Evolutionary conservation across 2,888 invertebrate genomes (phyloP).

Genomic region (Mantis religiosa): DNA sequence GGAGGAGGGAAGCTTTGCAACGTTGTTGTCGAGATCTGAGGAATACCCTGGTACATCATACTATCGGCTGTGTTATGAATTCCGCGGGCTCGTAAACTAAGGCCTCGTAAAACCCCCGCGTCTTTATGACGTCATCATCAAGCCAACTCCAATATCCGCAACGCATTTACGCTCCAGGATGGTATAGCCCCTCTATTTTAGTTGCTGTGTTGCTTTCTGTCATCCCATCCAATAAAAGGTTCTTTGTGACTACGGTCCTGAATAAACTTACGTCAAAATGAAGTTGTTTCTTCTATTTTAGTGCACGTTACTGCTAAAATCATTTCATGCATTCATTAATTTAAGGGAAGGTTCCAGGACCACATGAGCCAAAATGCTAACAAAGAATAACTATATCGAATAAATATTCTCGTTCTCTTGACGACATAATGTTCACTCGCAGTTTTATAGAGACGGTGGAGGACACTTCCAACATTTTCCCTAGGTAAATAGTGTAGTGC

Average conservation of each 20-base stretch:
- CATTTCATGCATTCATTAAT: no score
- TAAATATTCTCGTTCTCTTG: no score
- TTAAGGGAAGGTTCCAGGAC: no score
- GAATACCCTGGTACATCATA: not conserved
- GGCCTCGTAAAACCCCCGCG: not conserved
- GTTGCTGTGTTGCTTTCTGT: not conserved
- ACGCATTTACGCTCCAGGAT: not conserved
- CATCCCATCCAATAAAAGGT: not conserved
- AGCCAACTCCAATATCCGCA: not conserved
- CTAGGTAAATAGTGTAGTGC: no score
- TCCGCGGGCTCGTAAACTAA: not conserved
- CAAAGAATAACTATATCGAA: no score
- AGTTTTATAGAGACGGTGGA: no score
- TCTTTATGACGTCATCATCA: not conserved
- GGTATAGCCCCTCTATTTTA: not conserved
- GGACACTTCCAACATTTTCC: no score
- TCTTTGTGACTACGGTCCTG: not conserved
- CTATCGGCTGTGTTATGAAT: not conserved
- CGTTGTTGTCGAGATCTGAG: not conserved
- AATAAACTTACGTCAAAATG: not conserved
- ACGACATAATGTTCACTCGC: no score
- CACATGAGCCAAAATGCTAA: no score
- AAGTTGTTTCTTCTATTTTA: no score
- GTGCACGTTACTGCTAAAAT: no score
- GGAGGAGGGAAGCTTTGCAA: not conserved